phyloP scores from a whole-genome alignment of 2,888 invertebrate genomes.

The Xanthia icteritia region DNA sequence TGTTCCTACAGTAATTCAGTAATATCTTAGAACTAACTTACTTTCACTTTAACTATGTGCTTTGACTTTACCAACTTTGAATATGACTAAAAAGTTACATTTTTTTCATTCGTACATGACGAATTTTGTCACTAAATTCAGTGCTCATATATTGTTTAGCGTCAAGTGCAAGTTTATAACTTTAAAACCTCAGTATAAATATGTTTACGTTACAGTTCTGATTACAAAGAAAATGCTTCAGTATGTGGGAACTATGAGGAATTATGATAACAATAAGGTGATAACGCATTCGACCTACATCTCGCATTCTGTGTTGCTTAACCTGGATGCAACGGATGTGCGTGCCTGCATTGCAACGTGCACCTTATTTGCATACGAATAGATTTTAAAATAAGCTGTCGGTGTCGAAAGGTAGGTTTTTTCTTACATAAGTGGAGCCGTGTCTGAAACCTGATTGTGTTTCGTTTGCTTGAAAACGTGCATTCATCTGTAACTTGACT shows the following conservation, averaged over 20 bases:
- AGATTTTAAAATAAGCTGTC: slow-evolving; percentile 54
- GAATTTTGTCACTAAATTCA: background rate
- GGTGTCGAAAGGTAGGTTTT: slow-evolving; percentile 31
- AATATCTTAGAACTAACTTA: slow-evolving; percentile 7
- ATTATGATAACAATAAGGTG: slow-evolving; percentile 77
- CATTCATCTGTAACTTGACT: slow-evolving; percentile 32
- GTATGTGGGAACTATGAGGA: slow-evolving; percentile 71
- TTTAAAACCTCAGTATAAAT: background rate
- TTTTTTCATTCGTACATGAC: background rate
- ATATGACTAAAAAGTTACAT: no score
- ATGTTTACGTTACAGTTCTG: slow-evolving; percentile 22
- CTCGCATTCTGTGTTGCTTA: slow-evolving; percentile 78
- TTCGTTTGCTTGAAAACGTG: slow-evolving; percentile 60
- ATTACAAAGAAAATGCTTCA: slow-evolving; percentile 59
- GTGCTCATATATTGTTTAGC: background rate
- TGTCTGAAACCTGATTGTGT: slow-evolving; percentile 64
- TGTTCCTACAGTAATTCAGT: slow-evolving; percentile 2
- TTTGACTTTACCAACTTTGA: background rate
- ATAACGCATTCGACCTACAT: slow-evolving; percentile 81
- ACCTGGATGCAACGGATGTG: slow-evolving; percentile 76
- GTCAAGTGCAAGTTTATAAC: background rate
- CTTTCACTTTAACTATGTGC: background rate
- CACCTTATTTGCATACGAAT: slow-evolving; percentile 50
- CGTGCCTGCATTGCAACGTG: slow-evolving; percentile 55
- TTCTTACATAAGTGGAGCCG: slow-evolving; percentile 46